Evolutionary conservation across 2,797 vertebrate species (phyloP).

Genomic region (Phalloptychus januarius): DNA sequence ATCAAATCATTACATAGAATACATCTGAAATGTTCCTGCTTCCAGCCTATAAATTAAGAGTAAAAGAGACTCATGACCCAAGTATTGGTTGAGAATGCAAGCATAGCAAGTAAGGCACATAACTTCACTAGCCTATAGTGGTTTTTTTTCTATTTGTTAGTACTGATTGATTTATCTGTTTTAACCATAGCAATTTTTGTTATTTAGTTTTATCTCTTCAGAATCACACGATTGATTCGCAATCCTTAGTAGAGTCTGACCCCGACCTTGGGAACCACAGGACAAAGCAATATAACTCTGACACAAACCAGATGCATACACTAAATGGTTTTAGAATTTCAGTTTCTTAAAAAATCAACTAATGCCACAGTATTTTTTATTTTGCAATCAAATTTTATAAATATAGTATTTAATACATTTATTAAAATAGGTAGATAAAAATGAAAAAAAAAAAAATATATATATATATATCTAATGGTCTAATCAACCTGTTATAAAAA

Average conservation of each 20-base stretch:
- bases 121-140: not conserved
- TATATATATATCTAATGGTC: no score
- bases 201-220: not conserved
- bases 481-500: no score
- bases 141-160: not conserved
- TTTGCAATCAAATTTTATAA: not conserved
- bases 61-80: not conserved
- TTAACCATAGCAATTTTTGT: not conserved
- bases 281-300: not conserved
- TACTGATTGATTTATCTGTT: not conserved
- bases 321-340: not conserved
- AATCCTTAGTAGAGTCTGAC: not conserved
- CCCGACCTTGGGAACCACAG: not conserved
- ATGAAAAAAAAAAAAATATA: not conserved
- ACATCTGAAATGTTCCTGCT: not conserved
- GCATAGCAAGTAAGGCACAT: not conserved
- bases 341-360: not conserved
- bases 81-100: not conserved
- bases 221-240: not conserved
- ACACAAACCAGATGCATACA: not conserved
- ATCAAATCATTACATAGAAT: conserved; percentile 19
- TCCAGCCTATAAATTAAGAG: no score
- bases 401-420: no score
- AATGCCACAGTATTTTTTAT: not conserved
- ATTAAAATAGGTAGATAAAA: not conserved